These are phyloP conservation scores for Agapornis roseicollis DNA, from an alignment of 2,113 vertebrate genomes.

Conservation along the genomic window DNA sequence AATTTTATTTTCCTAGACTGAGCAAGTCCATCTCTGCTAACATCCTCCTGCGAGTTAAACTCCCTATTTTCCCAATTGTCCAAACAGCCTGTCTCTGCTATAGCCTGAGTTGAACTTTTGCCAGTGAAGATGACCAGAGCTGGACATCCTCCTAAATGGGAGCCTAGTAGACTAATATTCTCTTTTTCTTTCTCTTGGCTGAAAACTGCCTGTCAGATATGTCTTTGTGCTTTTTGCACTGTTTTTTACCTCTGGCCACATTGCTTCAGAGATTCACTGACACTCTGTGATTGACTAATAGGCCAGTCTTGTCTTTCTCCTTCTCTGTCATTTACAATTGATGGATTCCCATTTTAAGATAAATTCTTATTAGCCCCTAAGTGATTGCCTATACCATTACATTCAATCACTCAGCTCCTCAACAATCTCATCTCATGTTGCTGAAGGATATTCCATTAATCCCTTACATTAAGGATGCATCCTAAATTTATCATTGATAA, in stretches of 20 bases:
- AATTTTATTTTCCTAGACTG: neutral
- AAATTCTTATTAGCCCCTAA: conserved; percentile 64
- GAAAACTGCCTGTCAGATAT: neutral
- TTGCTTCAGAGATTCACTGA: conserved; percentile 15
- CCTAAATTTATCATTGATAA: conserved; percentile 19
- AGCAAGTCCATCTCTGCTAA: neutral
- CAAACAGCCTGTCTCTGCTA: neutral
- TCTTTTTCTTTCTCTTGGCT: neutral
- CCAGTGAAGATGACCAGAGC: neutral
- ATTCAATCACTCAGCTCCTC: conserved; percentile 19
- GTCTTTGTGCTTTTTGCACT: neutral
- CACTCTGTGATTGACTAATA: conserved; percentile 45
- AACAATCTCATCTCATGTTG: conserved; percentile 24
- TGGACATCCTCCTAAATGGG: neutral
- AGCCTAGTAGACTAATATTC: neutral
- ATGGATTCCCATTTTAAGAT: conserved; percentile 53
- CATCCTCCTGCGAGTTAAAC: neutral
- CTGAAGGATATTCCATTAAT: conserved; percentile 55
- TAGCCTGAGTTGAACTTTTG: neutral
- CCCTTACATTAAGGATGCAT: neutral
- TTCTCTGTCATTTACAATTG: conserved; percentile 56
- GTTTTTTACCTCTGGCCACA: neutral
- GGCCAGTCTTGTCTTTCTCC: conserved; percentile 41
- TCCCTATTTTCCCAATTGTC: neutral
- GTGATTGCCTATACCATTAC: conserved; percentile 35